Evolutionary conservation across 2,113 vertebrate genomes (phyloP).

Genomic region (Myodes glareolus): DNA sequence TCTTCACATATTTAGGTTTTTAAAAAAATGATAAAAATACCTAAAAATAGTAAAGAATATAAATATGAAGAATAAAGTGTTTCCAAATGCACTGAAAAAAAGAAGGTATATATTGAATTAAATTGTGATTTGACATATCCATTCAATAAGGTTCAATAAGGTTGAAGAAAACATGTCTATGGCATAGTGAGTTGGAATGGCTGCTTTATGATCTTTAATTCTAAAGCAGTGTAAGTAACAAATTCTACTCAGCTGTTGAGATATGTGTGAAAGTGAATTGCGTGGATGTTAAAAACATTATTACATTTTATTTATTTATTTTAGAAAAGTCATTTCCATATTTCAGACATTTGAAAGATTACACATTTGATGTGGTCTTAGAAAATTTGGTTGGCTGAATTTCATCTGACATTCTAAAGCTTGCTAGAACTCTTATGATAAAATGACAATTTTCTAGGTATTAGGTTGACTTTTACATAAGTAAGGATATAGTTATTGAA

Average conservation of each 20-base stretch:
- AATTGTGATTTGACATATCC: not conserved
- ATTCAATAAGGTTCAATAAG: not conserved
- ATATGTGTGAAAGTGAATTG: not conserved
- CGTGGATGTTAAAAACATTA: not conserved
- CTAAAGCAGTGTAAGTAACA: too few relatives aligned
- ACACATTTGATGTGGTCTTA: not conserved
- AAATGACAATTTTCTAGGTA: not conserved
- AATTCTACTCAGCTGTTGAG: not conserved
- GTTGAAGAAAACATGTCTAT: not conserved
- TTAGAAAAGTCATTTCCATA: not conserved
- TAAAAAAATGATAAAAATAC: not conserved
- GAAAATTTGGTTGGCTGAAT: not conserved
- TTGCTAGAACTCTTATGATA: not conserved
- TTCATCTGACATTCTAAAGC: not conserved
- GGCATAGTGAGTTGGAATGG: too few relatives aligned
- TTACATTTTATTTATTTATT: not conserved
- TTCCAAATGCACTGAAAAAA: not conserved
- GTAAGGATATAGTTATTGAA: not conserved
- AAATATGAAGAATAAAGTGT: not conserved
- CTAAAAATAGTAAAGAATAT: not conserved
- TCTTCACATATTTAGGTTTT: not conserved
- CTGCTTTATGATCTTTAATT: not conserved
- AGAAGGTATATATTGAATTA: not conserved
- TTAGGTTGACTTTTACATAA: not conserved
- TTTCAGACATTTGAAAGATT: not conserved